These are phyloP conservation scores for Hoplostethus atlanticus DNA, from an alignment of 2,797 vertebrate species.

Conservation along the genomic window DNA sequence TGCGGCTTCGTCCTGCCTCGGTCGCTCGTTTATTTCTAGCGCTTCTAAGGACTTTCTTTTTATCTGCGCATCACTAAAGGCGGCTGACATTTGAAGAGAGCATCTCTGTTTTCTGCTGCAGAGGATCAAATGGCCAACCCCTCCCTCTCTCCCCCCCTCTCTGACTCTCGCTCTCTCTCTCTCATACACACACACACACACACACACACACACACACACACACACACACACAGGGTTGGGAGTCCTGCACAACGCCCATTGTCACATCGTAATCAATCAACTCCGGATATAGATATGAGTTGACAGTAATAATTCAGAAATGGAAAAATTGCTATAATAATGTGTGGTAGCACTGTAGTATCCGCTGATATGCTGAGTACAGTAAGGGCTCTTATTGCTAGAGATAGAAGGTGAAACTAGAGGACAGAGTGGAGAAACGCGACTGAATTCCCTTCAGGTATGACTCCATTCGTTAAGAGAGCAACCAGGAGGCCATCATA, in stretches of 20 bases:
- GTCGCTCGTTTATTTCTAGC: conserved; percentile 41
- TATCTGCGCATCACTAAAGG: conserved; percentile 76
- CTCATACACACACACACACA: conserved; percentile 25
- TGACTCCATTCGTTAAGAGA: conserved; percentile 23
- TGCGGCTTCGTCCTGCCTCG: conserved; percentile 2
- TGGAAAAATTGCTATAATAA: not conserved
- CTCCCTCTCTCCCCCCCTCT: conserved; percentile 57
- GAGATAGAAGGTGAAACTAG: conserved; percentile 68
- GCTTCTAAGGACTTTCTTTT: conserved; percentile 60
- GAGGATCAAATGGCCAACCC: conserved; percentile 85
- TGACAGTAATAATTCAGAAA: conserved; percentile 12
- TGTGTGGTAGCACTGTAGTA: not conserved
- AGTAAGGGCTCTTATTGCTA: conserved; percentile 27
- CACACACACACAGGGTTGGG: conserved; percentile 62
- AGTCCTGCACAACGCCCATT: conserved; percentile 84
- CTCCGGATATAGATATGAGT: conserved; percentile 23
- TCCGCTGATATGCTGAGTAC: conserved; percentile 1
- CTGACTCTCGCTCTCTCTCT: not conserved
- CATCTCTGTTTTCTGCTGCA: conserved; percentile 83
- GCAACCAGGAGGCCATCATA: conserved; percentile 9
- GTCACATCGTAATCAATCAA: conserved; percentile 87
- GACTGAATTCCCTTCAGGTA: conserved; percentile 26
- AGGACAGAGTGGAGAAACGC: conserved; percentile 56
- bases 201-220: not conserved
- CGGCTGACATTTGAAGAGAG: conserved; percentile 86